These are phyloP conservation scores for Lates calcarifer DNA, from an alignment of 2,113 vertebrate species.

Conservation along the genomic window DNA sequence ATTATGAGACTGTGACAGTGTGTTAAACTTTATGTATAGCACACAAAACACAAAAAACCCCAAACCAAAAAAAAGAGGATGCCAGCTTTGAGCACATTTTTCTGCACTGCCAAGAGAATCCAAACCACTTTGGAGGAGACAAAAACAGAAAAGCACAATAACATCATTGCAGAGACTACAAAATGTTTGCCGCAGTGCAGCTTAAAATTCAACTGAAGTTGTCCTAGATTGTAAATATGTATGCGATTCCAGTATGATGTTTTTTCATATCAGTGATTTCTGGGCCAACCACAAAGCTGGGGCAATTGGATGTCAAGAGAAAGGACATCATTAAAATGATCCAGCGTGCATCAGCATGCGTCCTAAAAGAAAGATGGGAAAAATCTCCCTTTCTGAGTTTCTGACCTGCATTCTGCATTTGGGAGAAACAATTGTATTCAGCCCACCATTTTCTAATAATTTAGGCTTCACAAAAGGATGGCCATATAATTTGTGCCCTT, in stretches of 20 bases:
- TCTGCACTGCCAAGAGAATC: slow-evolving; percentile 18
- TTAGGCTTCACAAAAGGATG: neutral
- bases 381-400: slow-evolving; percentile 32
- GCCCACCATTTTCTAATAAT: neutral
- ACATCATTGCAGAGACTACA: neutral
- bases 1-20: neutral
- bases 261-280: slow-evolving; percentile 38
- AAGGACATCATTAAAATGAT: slow-evolving; percentile 44
- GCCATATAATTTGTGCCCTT: neutral
- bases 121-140: neutral
- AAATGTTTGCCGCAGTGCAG: slow-evolving; percentile 42
- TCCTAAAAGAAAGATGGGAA: slow-evolving; percentile 29
- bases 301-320: slow-evolving; percentile 27
- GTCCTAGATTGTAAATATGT: slow-evolving; percentile 47
- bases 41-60: neutral
- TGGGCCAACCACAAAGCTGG: slow-evolving; percentile 38
- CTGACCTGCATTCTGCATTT: slow-evolving; percentile 52
- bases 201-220: slow-evolving; percentile 42
- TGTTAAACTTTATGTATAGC: neutral
- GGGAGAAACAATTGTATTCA: slow-evolving; percentile 26
- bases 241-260: slow-evolving; percentile 26
- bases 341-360: slow-evolving; percentile 4
- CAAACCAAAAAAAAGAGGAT: neutral
- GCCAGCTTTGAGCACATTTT: neutral
- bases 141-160: neutral